A percentile compares a stretch with the other conserved stretches of the same genome.
phyloP scores from a whole-genome alignment of 2,888 invertebrate genomes.

The Mylabris sibirica region DNA sequence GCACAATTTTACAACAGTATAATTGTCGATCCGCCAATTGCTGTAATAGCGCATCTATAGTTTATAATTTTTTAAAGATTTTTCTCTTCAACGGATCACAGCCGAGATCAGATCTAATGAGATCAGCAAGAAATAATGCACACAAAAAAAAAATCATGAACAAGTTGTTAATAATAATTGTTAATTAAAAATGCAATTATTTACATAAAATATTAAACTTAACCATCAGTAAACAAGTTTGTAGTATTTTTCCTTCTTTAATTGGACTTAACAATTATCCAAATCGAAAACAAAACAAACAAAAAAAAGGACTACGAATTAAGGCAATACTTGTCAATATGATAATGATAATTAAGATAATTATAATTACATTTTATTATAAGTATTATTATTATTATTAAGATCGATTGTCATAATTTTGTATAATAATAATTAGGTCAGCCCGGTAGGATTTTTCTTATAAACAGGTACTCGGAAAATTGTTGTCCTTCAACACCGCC shows the following conservation, averaged over 20 bases:
- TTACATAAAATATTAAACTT: slow-evolving; percentile 43
- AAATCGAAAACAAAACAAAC: slow-evolving; percentile 29
- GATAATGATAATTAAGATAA: slow-evolving; percentile 20
- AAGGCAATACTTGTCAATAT: slow-evolving; percentile 37
- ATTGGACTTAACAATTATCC: slow-evolving; percentile 35
- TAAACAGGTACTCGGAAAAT: slow-evolving; percentile 87
- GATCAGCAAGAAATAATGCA: slow-evolving; percentile 45
- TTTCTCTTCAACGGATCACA: slow-evolving; percentile 48
- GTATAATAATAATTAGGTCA: slow-evolving; percentile 42
- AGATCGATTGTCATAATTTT: slow-evolving; percentile 44
- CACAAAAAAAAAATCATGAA: slow-evolving; percentile 39
- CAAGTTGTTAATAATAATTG: slow-evolving; percentile 34
- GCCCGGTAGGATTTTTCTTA: slow-evolving; percentile 63
- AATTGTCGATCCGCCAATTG: slow-evolving; percentile 49
- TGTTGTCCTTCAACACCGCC: slow-evolving; percentile 90
- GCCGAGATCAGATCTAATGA: slow-evolving; percentile 49
- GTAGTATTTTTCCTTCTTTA: background rate
- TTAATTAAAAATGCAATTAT: slow-evolving; percentile 39
- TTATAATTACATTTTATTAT: slow-evolving; percentile 22
- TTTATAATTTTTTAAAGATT: slow-evolving; percentile 24
- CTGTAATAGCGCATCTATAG: slow-evolving; percentile 40
- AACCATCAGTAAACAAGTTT: slow-evolving; percentile 36
- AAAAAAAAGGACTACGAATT: slow-evolving; percentile 14
- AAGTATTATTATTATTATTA: slow-evolving; percentile 35
- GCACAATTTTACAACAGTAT: slow-evolving; percentile 47